Evolutionary conservation across 2,797 vertebrate genomes (phyloP).

Genomic region (Pangasius krempfi): DNA sequence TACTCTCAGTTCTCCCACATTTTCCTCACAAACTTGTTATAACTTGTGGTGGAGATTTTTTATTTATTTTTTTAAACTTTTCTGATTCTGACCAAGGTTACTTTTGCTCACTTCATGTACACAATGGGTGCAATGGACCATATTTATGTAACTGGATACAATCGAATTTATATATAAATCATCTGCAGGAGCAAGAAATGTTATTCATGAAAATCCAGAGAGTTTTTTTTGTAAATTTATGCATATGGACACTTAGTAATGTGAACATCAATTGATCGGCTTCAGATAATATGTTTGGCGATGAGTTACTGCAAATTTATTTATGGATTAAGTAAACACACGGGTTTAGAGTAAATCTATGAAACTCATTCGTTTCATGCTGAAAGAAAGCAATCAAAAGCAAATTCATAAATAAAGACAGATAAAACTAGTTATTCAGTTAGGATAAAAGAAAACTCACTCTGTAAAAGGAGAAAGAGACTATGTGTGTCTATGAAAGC

Average conservation of each 20-base stretch:
- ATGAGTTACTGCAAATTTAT: not conserved
- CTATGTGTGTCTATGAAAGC: not conserved
- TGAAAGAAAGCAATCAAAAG: not conserved
- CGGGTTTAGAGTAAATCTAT: not conserved
- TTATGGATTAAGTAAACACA: not conserved
- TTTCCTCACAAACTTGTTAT: slow-evolving; percentile 40
- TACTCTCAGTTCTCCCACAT: slow-evolving; percentile 49
- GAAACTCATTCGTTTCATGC: not conserved
- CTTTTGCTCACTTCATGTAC: not conserved
- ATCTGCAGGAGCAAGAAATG: not conserved
- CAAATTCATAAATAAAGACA: not conserved
- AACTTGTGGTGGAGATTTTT: not conserved
- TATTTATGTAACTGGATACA: not conserved
- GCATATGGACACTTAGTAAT: not conserved
- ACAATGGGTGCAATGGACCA: not conserved
- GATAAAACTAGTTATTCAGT: not conserved
- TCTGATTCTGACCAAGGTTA: not conserved
- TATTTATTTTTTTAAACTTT: not conserved
- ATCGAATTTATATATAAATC: not conserved
- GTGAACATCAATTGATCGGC: not conserved
- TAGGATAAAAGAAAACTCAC: not conserved
- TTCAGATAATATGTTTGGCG: not conserved
- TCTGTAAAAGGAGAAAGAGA: not conserved
- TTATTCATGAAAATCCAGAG: not conserved
- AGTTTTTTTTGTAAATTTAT: not conserved